A percentile compares a stretch with the other conserved stretches of the same genome.
Conservation (phyloP, 2,113 vertebrate genomes). For the Cariama cristata region DNA sequence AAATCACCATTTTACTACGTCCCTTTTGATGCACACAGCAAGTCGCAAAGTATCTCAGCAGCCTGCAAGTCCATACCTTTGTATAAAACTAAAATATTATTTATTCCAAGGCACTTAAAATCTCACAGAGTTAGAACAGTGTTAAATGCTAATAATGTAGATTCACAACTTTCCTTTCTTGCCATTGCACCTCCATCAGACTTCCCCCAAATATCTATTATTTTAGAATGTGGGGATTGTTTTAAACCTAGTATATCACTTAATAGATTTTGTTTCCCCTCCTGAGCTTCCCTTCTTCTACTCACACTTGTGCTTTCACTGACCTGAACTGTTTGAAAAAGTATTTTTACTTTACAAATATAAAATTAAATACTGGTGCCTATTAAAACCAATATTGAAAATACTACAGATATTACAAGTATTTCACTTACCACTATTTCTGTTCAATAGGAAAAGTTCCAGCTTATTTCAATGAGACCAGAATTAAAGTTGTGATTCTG, state of each 20-base stretch:
- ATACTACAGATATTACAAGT: background rate
- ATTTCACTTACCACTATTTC: background rate
- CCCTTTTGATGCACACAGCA: background rate
- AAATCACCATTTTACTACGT: background rate
- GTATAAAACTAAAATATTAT: background rate
- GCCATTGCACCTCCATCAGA: background rate
- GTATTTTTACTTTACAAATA: background rate
- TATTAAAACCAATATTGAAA: background rate
- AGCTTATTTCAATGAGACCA: background rate
- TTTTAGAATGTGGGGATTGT: background rate
- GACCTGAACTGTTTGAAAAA: background rate
- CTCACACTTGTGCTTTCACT: background rate
- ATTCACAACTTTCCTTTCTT: background rate
- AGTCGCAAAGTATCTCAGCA: background rate
- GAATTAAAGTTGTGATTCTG: background rate
- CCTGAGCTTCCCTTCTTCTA: background rate
- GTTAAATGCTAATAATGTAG: background rate
- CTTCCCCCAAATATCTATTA: background rate
- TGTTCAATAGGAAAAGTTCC: background rate
- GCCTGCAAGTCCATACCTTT: background rate
- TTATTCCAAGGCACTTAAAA: background rate
- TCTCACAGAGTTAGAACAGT: background rate
- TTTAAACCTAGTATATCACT: background rate
- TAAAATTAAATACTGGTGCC: background rate
- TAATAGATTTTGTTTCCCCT: background rate